These are phyloP conservation scores for Troides helena DNA, from an alignment of 2,888 invertebrate species.

Conservation along the genomic window DNA sequence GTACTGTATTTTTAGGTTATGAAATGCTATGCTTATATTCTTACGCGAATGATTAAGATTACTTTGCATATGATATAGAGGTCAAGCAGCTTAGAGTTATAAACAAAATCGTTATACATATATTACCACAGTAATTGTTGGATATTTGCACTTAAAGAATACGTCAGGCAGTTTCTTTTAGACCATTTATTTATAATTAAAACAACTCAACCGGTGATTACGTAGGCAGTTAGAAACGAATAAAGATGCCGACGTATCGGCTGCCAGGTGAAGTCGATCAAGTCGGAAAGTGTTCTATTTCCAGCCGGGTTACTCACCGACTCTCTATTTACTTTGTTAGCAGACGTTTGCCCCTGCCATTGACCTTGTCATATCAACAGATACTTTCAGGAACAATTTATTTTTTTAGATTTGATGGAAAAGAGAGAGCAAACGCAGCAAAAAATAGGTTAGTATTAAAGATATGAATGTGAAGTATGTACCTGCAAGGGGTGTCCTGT, in stretches of 20 bases:
- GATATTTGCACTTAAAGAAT: neutral
- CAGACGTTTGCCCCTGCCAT: constrained; percentile 70
- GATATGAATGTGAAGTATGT: constrained; percentile 37
- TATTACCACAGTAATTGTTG: neutral
- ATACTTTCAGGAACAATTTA: constrained; percentile 13
- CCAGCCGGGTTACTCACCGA: constrained; percentile 64
- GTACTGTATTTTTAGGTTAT: too few species aligned
- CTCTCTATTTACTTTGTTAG: constrained; percentile 66
- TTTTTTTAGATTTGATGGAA: neutral
- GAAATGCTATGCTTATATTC: too few species aligned
- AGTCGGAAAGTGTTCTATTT: constrained; percentile 72
- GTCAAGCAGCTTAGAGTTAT: too few species aligned
- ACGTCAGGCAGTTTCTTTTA: neutral
- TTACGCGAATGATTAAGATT: too few species aligned
- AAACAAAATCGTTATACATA: neutral
- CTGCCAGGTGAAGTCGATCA: constrained; percentile 56
- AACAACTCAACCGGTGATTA: neutral
- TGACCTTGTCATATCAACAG: constrained; percentile 61
- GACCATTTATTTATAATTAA: constrained; percentile 10
- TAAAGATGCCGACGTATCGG: constrained; percentile 14
- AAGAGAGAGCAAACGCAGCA: too few species aligned
- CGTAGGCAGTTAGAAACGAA: constrained; percentile 14
- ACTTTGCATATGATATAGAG: too few species aligned
- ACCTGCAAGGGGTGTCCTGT: constrained; percentile 78
- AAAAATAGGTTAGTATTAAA: neutral